phyloP scores from a whole-genome alignment of 2,888 invertebrate species.

The Hemistola chrysoprasaria region DNA sequence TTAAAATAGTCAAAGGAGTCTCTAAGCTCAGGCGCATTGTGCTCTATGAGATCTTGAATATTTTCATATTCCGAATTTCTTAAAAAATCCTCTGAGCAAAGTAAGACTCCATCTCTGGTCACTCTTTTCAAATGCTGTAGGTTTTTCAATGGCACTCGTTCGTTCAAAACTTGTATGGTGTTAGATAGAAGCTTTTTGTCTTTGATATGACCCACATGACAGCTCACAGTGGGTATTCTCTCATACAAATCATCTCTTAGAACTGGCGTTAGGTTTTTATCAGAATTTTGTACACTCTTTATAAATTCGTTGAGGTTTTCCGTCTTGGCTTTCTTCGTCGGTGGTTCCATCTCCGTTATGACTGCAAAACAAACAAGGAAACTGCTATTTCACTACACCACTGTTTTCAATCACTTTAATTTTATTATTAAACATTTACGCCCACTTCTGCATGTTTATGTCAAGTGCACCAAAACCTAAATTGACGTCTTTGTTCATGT shows the following conservation, averaged over 20 bases:
- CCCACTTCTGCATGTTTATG: too few species aligned
- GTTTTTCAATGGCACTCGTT: slow-evolving; percentile 81
- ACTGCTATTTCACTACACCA: slow-evolving; percentile 52
- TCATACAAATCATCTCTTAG: slow-evolving; percentile 77
- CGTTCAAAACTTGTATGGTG: slow-evolving; percentile 82
- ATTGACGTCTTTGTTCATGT: too few species aligned
- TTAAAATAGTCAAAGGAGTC: slow-evolving; percentile 76
- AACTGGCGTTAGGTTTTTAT: slow-evolving; percentile 70
- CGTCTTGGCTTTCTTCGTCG: slow-evolving; percentile 45
- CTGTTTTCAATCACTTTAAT: slow-evolving; percentile 21
- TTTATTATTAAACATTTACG: neutral
- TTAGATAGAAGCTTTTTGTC: slow-evolving; percentile 84
- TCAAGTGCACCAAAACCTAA: too few species aligned
- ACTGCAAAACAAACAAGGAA: slow-evolving; percentile 66
- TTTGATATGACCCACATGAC: slow-evolving; percentile 83
- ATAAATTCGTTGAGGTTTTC: slow-evolving; percentile 43
- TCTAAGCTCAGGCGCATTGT: slow-evolving; percentile 70
- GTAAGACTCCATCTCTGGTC: slow-evolving; percentile 80
- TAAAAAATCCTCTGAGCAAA: slow-evolving; percentile 64
- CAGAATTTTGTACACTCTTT: slow-evolving; percentile 38
- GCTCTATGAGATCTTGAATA: slow-evolving; percentile 62
- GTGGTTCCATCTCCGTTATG: slow-evolving; percentile 43
- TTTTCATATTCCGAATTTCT: slow-evolving; percentile 48
- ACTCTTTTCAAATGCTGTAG: slow-evolving; percentile 89
- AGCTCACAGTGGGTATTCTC: slow-evolving; percentile 75